Evolutionary conservation across 2,113 vertebrate species (phyloP).

Genomic region (Oreotrochilus melanogaster): DNA sequence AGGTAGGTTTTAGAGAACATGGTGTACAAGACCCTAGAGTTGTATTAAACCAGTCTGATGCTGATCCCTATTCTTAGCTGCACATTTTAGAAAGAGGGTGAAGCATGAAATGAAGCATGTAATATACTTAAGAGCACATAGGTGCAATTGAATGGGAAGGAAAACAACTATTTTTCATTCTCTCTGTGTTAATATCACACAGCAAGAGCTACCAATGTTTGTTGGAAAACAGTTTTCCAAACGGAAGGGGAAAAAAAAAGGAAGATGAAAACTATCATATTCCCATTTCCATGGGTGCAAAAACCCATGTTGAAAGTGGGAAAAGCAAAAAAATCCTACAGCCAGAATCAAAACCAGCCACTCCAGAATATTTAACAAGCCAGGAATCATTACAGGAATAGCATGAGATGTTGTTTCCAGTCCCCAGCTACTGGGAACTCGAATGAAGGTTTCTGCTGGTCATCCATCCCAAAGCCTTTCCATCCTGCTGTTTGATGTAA

Average conservation of each 20-base stretch:
- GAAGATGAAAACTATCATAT: background rate
- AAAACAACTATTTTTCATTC: slow-evolving; percentile 17
- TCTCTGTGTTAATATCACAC: background rate
- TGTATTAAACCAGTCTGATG: background rate
- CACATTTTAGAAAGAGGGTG: background rate
- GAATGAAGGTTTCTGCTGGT: background rate
- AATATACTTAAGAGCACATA: slow-evolving; percentile 47
- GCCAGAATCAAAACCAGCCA: background rate
- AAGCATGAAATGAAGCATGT: slow-evolving; percentile 32
- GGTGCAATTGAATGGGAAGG: slow-evolving; percentile 16
- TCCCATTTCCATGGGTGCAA: background rate
- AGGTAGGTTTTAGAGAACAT: background rate
- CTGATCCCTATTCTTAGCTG: background rate
- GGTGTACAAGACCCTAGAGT: background rate
- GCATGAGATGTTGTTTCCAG: background rate
- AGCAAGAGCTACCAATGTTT: background rate
- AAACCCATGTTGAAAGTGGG: background rate
- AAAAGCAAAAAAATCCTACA: background rate
- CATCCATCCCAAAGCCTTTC: background rate
- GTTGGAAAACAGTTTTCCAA: background rate
- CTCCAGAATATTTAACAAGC: background rate
- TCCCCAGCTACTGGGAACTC: background rate
- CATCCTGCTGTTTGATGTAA: background rate
- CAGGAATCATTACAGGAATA: background rate
- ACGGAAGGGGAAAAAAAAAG: background rate